Evolutionary conservation across 2,113 vertebrate species (phyloP), one percentile per base, ranked within the genome.

Genomic region (Pseudolaguvia tuberculata): DNA sequence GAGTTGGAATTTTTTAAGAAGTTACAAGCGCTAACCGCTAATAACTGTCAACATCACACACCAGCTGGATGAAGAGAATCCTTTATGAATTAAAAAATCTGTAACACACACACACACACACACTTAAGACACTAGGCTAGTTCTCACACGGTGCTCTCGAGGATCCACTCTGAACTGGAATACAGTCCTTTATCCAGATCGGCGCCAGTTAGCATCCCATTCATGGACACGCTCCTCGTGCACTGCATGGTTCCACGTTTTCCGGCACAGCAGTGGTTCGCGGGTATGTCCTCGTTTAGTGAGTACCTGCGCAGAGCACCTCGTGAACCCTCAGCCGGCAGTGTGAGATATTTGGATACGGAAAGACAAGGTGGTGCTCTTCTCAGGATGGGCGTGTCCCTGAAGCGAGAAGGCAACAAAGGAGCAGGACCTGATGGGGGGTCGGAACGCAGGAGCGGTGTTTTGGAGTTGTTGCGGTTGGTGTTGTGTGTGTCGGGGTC

Each of bases 391-490:
- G 92, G 92, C 78, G 92, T 89, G 81, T 83, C 87, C 85, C 81
- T 76, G 76, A 84, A 80, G 73, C 81, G 86, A 0, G 89, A 70
- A 3, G 80, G 81, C 50, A 77, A 23, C 17, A 61, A 20, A 52
- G 78, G 73, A 66, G 82, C 86, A 82, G 84, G 85, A 77, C 81
- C 51, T 7, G 78, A 55, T 66, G 78, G 57, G 2, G 83, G 79
- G 72, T 50, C 12, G 1, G 58, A 67, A 67, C 63, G 5, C 77
- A 78, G 78, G 0, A 79, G 83, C 12, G 83, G 82, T 72, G 92
- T 90, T 61, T 95, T 94, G 81, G 96, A 98, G 90, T 97, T 98
- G 88, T 98, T 98, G 77, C 94, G 93, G 91, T 97, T 99, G 79
- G 91, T 94, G 91, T 98, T 98, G 72, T 93, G 94, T 79, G 93